Conservation (phyloP, 2,797 vertebrate genomes). For the Uromys caudimaculatus region DNA sequence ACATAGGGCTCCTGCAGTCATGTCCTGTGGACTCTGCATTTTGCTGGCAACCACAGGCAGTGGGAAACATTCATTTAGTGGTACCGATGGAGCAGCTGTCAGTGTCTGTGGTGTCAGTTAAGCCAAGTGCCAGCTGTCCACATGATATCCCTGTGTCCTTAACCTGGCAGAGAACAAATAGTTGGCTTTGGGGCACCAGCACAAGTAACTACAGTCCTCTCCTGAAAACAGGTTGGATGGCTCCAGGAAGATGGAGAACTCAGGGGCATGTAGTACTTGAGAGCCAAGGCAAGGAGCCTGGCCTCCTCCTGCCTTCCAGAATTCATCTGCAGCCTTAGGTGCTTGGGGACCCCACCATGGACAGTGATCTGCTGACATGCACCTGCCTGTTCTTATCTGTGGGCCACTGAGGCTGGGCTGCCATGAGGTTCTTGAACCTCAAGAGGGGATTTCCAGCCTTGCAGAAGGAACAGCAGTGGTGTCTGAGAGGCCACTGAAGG, state of each 20-base stretch:
- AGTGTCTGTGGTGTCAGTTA: fast-evolving
- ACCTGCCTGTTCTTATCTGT: background rate
- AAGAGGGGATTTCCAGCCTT: background rate
- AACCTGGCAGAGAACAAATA: fast-evolving
- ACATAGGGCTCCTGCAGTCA: background rate
- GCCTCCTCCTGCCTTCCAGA: background rate
- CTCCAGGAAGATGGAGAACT: background rate
- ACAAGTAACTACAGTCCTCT: background rate
- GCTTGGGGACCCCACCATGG: background rate
- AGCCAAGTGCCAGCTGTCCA: background rate
- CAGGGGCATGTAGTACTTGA: fast-evolving
- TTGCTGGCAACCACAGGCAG: background rate
- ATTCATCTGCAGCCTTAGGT: background rate
- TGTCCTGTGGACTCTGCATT: fast-evolving
- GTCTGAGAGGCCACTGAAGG: background rate
- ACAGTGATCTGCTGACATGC: background rate
- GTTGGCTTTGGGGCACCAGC: background rate
- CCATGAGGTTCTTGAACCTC: background rate
- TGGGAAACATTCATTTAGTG: fast-evolving
- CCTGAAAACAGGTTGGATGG: background rate
- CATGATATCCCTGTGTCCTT: fast-evolving
- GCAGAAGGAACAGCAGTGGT: background rate
- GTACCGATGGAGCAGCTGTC: background rate
- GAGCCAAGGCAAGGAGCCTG: background rate
- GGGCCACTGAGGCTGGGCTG: background rate